Evolutionary conservation across 2,113 vertebrate genomes (phyloP).

Genomic region (Gymnogyps californianus): DNA sequence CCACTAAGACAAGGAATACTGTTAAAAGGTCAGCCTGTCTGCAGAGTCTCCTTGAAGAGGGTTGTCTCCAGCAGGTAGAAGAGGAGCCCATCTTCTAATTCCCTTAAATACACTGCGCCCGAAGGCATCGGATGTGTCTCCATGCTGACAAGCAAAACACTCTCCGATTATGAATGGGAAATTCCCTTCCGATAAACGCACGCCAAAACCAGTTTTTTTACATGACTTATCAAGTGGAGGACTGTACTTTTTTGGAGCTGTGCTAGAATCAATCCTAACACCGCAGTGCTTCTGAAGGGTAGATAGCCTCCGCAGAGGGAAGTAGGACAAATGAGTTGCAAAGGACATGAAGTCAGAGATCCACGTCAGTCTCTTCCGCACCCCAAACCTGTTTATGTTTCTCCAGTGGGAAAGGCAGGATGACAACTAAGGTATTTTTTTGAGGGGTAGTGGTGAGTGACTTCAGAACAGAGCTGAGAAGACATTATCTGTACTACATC

Average conservation of each 20-base stretch:
- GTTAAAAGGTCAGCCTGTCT: neutral
- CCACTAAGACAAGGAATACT: neutral
- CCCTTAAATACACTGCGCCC: neutral
- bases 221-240: neutral
- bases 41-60: neutral
- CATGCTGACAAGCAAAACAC: neutral
- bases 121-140: neutral
- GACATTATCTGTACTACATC: neutral
- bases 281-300: neutral
- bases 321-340: neutral
- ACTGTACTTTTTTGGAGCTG: neutral
- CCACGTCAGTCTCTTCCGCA: neutral
- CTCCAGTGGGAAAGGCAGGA: neutral
- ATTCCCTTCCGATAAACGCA: neutral
- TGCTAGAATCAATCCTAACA: neutral
- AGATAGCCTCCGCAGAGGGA: neutral
- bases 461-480: neutral
- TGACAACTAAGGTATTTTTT: neutral
- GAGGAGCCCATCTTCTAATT: neutral
- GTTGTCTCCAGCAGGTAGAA: constrained; percentile 5
- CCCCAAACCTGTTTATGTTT: neutral
- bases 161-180: neutral
- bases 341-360: neutral
- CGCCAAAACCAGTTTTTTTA: neutral
- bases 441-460: neutral